phyloP scores from a whole-genome alignment of 2,797 vertebrate genomes.

The Myotis pilosus region DNA sequence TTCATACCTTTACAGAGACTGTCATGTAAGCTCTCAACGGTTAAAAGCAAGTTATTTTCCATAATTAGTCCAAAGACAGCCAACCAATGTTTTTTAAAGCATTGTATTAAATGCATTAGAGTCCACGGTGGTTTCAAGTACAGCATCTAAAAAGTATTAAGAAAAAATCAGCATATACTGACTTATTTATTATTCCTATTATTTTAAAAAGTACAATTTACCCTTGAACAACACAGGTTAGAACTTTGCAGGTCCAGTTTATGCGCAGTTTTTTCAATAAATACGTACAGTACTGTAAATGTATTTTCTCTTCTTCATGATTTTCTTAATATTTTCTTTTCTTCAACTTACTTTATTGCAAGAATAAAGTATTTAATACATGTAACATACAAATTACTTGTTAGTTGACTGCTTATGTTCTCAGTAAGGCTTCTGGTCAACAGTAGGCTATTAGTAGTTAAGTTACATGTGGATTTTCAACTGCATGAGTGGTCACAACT shows the following conservation, averaged over 20 bases:
- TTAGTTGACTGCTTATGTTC: background rate
- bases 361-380: background rate
- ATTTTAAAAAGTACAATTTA: background rate
- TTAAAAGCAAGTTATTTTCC: conserved; percentile 84
- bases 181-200: conserved; percentile 38
- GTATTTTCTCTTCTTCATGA: background rate
- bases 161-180: conserved; percentile 41
- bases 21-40: conserved; percentile 85
- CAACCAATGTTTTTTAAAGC: conserved; percentile 94
- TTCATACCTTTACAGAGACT: conserved; percentile 88
- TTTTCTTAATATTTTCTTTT: background rate
- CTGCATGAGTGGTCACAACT: background rate
- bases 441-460: background rate
- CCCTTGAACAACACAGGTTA: background rate
- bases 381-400: background rate
- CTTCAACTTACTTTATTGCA: background rate
- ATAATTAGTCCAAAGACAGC: conserved; percentile 92
- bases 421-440: background rate
- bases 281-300: background rate
- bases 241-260: background rate
- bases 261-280: background rate
- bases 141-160: conserved; percentile 86
- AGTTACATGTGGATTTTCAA: background rate
- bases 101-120: conserved; percentile 88
- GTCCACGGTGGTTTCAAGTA: conserved; percentile 94